Base-by-base conservation (phyloP, 2,888 invertebrate species). In the Dryococelus australis region DNA sequence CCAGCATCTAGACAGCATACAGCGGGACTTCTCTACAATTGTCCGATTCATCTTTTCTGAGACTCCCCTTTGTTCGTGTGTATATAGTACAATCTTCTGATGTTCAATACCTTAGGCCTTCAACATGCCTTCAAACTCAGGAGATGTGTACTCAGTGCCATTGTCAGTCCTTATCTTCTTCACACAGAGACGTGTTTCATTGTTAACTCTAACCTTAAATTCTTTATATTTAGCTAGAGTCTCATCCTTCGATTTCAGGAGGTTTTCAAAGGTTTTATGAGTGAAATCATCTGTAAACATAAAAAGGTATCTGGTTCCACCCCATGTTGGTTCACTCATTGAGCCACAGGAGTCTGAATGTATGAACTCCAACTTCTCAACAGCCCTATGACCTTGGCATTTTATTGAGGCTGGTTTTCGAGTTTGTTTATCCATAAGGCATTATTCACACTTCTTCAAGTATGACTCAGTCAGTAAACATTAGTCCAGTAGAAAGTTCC, bases 51-150 rank as follows among this genome's bases (percentile, higher is more conserved):
- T 88, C 13, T 91, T 85, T 85, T 92, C 91, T 6, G 91, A 90
- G 9, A 89, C 88, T 0, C 91, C 91, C 88, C 92, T 92, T 85
- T 91, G 91, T 87, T 92, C 89, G 2, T 91, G 92, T 0, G 89
- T 91, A 83, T 92, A 65, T 12, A 91, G 89, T 0, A 89, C 89
- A 2, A 91, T 90, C 24, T 87, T 88, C 88, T 92, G 90, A 88
- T 91, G 91, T 13, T 84, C 84, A 65, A 91, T 92, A 24, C 91
- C 91, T 85, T 87, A 78, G 9, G 87, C 86, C 83, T 87, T 87
- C 28, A 90, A 88, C 87, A 89, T 90, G 9, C 88, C 65, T 65
- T 13, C 10, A 65, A 65, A 65, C 16, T 9, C 20, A 20, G 10
- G 4, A 16, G 24, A 65, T 65, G 65, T 65, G 65, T 65, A 65